Conservation (phyloP, 2,797 vertebrate species). For the Apogon talboti region DNA sequence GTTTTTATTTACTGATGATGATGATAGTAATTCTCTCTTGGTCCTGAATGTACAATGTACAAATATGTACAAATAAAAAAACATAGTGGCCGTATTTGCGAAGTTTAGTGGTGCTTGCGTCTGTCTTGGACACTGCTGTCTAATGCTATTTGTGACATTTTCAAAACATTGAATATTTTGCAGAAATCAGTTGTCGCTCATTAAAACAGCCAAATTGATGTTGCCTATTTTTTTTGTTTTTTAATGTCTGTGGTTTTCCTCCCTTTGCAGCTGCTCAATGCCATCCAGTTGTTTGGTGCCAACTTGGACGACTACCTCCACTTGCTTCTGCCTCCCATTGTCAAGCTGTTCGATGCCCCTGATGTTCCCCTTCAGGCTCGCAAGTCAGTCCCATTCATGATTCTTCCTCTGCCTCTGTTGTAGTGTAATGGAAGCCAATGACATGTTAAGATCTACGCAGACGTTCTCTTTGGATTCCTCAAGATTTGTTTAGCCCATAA, state of each 20-base stretch:
- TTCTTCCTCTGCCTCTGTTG: not conserved
- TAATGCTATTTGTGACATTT: too few species aligned
- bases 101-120: too few species aligned
- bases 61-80: too few species aligned
- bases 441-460: not conserved
- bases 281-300: constrained; percentile 97
- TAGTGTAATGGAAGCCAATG: not conserved
- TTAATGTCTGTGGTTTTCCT: not conserved
- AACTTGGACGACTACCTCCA: constrained; percentile 99
- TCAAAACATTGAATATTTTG: too few species aligned
- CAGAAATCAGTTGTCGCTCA: constrained; percentile 8
- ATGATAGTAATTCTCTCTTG: too few species aligned
- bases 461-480: not conserved
- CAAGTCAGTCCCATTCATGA: constrained; percentile 85
- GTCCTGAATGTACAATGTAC: too few species aligned
- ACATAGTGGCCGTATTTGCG: too few species aligned
- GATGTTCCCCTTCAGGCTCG: constrained; percentile 92
- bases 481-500: not conserved
- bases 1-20: too few species aligned
- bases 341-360: constrained; percentile 95
- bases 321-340: constrained; percentile 94
- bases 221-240: not conserved
- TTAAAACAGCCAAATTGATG: constrained; percentile 23
- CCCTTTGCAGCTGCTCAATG: constrained; percentile 88
- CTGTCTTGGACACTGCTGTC: too few species aligned